phyloP scores from a whole-genome alignment of 2,113 vertebrate genomes.

The Ailurus styani region DNA sequence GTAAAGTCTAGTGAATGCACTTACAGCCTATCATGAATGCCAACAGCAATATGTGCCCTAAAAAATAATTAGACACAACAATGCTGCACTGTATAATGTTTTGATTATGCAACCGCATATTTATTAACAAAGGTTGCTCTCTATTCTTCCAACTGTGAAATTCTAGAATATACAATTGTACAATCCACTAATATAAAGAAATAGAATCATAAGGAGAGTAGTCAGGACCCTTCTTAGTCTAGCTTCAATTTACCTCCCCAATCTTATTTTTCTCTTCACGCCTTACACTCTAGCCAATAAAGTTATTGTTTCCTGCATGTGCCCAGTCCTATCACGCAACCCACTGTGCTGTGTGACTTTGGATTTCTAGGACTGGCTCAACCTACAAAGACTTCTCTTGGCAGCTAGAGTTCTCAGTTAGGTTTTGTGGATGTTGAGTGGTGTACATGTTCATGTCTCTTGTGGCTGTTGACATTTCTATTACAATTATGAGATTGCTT shows the following conservation, averaged over 20 bases:
- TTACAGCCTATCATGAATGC: neutral
- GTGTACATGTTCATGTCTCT: neutral
- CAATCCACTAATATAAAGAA: neutral
- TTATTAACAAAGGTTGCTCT: neutral
- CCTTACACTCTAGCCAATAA: neutral
- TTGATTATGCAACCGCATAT: neutral
- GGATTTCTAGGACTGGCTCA: neutral
- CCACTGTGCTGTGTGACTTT: neutral
- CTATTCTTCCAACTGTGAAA: neutral
- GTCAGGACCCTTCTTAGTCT: neutral
- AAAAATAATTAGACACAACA: neutral
- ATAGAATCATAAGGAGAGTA: neutral
- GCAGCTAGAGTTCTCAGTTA: neutral
- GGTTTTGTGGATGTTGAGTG: neutral
- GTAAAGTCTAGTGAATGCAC: neutral
- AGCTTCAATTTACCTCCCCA: neutral
- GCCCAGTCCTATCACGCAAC: neutral
- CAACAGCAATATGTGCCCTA: neutral
- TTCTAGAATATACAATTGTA: neutral
- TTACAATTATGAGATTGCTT: neutral
- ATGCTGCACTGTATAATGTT: neutral
- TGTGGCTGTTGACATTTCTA: neutral
- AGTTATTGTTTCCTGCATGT: neutral
- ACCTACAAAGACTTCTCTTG: neutral
- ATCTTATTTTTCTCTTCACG: neutral